Percentiles rank a stretch among this genome's conserved stretches.
Conservation (phyloP, 2,113 vertebrate genomes). For the Psephotus haematonotus region DNA sequence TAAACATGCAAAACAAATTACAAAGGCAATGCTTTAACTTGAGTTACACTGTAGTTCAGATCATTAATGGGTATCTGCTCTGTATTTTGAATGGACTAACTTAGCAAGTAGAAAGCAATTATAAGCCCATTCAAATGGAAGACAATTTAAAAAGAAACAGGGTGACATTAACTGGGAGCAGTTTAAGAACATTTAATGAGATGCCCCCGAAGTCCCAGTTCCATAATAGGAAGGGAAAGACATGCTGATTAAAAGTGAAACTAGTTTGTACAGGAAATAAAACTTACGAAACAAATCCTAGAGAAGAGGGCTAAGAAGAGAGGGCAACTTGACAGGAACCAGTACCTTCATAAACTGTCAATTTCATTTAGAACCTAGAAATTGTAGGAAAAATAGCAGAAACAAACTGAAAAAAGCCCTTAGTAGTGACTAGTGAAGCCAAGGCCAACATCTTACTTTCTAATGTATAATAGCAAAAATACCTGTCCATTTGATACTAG, state of each 20-base stretch:
- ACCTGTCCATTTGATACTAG: background rate
- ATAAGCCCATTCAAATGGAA: constrained; percentile 9
- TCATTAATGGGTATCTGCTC: background rate
- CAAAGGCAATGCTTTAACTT: background rate
- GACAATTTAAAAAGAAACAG: constrained; percentile 17
- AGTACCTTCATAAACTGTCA: background rate
- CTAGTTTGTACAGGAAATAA: background rate
- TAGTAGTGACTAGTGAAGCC: background rate
- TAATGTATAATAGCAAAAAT: background rate
- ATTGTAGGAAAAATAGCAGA: background rate
- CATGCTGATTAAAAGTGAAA: background rate
- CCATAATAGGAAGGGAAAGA: background rate
- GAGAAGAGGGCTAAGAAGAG: background rate
- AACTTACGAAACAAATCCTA: background rate
- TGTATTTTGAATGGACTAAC: background rate
- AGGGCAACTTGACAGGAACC: background rate
- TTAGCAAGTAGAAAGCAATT: constrained; percentile 31
- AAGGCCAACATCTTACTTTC: background rate
- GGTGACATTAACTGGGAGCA: constrained; percentile 9
- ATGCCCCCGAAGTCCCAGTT: background rate
- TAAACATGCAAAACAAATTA: background rate
- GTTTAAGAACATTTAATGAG: constrained; percentile 18
- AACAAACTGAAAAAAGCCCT: background rate
- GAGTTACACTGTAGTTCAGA: background rate
- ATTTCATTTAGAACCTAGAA: background rate